Evolutionary conservation across 2,888 invertebrate species (phyloP).

Genomic region (Troglohyphantes excavatus): DNA sequence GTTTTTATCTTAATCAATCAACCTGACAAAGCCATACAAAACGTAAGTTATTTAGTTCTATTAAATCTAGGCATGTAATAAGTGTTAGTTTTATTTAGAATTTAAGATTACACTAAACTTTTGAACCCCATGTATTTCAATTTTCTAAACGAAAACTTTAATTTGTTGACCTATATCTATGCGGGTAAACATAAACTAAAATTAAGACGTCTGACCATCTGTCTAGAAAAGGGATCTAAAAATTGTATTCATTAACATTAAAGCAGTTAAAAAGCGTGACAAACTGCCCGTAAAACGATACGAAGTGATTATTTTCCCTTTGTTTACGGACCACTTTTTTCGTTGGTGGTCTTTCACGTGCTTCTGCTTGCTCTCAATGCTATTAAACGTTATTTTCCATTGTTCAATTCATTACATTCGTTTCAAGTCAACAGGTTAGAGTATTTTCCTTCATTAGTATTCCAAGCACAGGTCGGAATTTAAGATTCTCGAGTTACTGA

Average conservation of each 20-base stretch:
- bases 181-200: too few species aligned
- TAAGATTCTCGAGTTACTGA: constrained; percentile 1
- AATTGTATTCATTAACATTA: constrained; percentile 39
- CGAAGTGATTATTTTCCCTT: constrained; percentile 5
- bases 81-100: too few species aligned
- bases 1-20: too few species aligned
- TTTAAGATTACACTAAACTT: too few species aligned
- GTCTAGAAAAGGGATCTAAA: too few species aligned
- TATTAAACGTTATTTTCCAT: constrained; percentile 13
- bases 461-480: constrained; percentile 24
- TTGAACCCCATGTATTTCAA: too few species aligned
- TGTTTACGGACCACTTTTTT: background rate
- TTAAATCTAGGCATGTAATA: too few species aligned
- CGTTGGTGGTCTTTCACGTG: constrained; percentile 18
- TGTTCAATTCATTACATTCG: constrained; percentile 47
- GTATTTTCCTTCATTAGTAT: constrained; percentile 32
- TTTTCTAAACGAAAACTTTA: too few species aligned
- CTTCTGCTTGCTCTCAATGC: background rate
- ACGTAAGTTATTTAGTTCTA: too few species aligned
- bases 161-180: too few species aligned
- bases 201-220: too few species aligned
- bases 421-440: constrained; percentile 35
- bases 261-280: constrained; percentile 12
- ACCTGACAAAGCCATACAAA: too few species aligned
- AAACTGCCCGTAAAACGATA: constrained; percentile 4